Conservation (phyloP, 2,888 invertebrate genomes). For the Baronia brevicornis region DNA sequence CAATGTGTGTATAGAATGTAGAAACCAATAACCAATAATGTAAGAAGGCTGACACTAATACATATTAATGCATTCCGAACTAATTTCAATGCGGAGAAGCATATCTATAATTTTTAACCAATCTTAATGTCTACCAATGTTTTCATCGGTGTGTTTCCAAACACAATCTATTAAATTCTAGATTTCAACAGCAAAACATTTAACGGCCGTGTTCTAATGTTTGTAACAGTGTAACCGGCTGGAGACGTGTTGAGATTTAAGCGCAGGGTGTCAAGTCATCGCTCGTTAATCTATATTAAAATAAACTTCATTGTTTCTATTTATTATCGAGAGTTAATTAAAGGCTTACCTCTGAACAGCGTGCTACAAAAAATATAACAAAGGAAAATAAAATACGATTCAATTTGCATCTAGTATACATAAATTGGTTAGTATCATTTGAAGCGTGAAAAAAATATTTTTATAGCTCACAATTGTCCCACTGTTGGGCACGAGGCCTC, state of each 20-base stretch:
- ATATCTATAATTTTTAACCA: conserved; percentile 33
- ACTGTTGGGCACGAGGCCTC: too few relatives aligned
- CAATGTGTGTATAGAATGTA: conserved; percentile 48
- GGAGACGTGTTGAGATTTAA: conserved; percentile 33
- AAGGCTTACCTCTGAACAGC: conserved; percentile 25
- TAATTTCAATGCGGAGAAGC: conserved; percentile 53
- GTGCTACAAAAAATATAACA: conserved; percentile 10
- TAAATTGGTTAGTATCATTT: too few relatives aligned
- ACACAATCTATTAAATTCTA: conserved; percentile 1
- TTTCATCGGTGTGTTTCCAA: conserved; percentile 4
- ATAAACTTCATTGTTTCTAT: conserved; percentile 67
- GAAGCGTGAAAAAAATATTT: too few relatives aligned
- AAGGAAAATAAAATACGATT: conserved; percentile 11
- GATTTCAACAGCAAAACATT: not conserved
- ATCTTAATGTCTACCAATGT: conserved; percentile 12
- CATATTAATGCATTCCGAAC: conserved; percentile 63
- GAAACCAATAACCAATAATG: conserved; percentile 62
- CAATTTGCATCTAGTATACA: conserved; percentile 1
- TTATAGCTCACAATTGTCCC: too few relatives aligned
- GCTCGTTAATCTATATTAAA: conserved; percentile 71
- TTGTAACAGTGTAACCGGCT: conserved; percentile 21
- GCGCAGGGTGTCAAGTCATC: conserved; percentile 65
- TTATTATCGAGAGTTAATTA: conserved; percentile 58
- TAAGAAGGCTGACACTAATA: conserved; percentile 62
- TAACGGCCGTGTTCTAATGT: not conserved